Evolutionary conservation across 53 echinoderm and acorn worm genomes (phyloP).

Genomic region (Crossaster papposus): DNA sequence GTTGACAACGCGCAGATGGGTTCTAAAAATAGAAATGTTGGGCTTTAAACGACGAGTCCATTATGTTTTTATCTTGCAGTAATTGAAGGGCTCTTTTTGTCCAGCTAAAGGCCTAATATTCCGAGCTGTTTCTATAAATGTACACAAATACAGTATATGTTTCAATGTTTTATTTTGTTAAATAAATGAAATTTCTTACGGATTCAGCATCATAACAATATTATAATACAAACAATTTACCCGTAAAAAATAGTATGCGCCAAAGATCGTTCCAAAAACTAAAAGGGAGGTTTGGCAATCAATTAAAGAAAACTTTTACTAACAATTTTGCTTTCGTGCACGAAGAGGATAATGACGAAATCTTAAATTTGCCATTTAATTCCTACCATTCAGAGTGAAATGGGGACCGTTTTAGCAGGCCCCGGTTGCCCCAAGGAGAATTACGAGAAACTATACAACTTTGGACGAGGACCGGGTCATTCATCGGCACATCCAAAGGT

Average conservation of each 20-base stretch:
- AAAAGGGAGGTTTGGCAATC: not conserved
- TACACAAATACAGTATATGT: no score
- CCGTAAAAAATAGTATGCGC: slow-evolving; percentile 2
- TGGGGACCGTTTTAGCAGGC: not conserved
- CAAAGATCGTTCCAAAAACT: not conserved
- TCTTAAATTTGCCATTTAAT: not conserved
- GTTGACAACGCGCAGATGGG: not conserved
- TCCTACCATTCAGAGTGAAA: not conserved
- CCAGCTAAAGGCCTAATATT: no score
- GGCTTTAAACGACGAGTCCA: not conserved
- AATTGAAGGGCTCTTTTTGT: not conserved
- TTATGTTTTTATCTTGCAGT: not conserved
- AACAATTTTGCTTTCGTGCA: not conserved
- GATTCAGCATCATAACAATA: not conserved
- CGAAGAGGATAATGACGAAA: not conserved
- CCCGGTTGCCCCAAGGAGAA: not conserved
- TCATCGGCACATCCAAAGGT: slow-evolving; percentile 21
- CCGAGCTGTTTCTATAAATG: no score
- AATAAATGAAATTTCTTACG: no score
- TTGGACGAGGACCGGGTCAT: slow-evolving; percentile 31
- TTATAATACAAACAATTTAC: not conserved
- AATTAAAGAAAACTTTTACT: not conserved
- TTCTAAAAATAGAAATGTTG: slow-evolving; percentile 39
- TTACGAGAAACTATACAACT: slow-evolving; percentile 9
- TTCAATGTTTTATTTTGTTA: no score